Evolutionary conservation across 2,113 vertebrate genomes (phyloP).

Genomic region (Engystomops pustulosus): DNA sequence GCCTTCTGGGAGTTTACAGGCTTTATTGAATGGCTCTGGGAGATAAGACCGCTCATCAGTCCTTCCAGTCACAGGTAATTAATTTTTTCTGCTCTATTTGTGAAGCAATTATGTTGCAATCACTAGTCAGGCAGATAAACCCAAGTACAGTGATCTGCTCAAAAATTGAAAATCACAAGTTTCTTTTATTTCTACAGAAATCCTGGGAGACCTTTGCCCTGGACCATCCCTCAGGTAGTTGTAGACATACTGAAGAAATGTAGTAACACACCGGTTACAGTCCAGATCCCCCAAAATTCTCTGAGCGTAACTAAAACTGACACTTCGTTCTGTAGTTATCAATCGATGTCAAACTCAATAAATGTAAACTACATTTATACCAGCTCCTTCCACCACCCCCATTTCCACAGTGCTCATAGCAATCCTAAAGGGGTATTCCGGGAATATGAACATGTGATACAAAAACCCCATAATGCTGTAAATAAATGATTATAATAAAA

Average conservation of each 20-base stretch:
- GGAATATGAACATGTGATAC: no score
- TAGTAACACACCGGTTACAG: no score
- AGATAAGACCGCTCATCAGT: constrained; percentile 17
- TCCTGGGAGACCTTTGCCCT: not conserved
- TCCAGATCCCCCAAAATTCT: no score
- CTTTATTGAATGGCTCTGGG: constrained; percentile 8
- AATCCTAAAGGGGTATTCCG: no score
- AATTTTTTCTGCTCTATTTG: constrained; percentile 41
- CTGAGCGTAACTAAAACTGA: no score
- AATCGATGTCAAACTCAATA: no score
- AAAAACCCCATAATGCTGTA: no score
- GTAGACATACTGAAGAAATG: not conserved
- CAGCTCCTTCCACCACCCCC: no score
- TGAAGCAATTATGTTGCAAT: constrained; percentile 23
- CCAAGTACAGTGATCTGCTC: not conserved
- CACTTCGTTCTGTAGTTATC: no score
- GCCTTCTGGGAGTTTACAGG: constrained; percentile 14
- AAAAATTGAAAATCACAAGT: not conserved
- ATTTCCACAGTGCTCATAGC: no score
- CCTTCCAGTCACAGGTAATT: constrained; percentile 31
- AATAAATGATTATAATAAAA: no score
- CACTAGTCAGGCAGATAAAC: constrained; percentile 33
- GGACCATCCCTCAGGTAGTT: not conserved
- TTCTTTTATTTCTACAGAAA: not conserved
- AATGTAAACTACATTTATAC: no score